A percentile compares a stretch with the other conserved stretches of the same genome.
Conservation (phyloP, 1,140 invertebrate genomes). For the Adelges cooleyi region DNA sequence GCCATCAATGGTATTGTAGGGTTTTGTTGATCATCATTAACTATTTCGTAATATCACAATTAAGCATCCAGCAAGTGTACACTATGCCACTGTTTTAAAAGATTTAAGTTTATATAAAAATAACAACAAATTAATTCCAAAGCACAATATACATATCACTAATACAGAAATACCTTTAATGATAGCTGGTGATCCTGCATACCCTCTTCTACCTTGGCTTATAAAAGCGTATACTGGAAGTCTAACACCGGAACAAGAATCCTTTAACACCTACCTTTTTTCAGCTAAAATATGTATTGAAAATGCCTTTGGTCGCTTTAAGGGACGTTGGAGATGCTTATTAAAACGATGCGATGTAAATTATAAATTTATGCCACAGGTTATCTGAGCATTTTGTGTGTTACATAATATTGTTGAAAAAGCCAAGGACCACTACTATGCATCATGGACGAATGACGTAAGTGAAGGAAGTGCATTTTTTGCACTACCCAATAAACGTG, state of each 20-base stretch:
- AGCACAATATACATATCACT: background rate
- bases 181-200: background rate
- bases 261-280: background rate
- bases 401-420: background rate
- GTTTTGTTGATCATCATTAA: slow-evolving; percentile 2
- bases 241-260: background rate
- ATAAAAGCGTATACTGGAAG: background rate
- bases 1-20: slow-evolving; percentile 2
- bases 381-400: background rate
- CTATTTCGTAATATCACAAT: slow-evolving; percentile 9
- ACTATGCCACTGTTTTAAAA: background rate
- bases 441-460: background rate
- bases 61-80: slow-evolving; percentile 1
- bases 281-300: background rate
- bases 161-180: background rate
- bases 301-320: slow-evolving; percentile 1
- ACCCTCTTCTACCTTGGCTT: background rate
- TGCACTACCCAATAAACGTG: background rate
- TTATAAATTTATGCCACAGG: slow-evolving; percentile 2
- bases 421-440: background rate
- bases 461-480: background rate
- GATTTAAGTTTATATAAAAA: background rate
- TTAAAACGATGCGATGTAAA: background rate
- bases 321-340: background rate
- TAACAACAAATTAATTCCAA: background rate